Base-by-base conservation (phyloP, 2,113 vertebrate species). In the Erythrocercus mccallii region DNA sequence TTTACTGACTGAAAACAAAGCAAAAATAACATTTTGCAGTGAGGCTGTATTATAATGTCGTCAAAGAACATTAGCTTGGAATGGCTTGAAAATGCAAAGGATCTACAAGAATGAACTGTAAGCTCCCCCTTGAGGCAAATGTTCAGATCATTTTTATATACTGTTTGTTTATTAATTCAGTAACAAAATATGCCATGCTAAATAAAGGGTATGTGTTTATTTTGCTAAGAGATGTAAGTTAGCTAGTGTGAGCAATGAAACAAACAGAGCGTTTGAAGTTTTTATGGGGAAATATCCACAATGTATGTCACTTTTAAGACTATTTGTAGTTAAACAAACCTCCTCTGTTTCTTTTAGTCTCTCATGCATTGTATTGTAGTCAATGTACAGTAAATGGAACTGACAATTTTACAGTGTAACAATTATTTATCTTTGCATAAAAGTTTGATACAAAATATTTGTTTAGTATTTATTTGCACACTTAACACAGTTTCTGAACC, bases 121-220 rank as follows among this genome's bases (percentile, higher is more conserved):
- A 98, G 98, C 97, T 98, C 97, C 97, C 98, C 95, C 97, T 98
- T 97, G 98, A 98, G 98, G 98, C 97, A 97, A 97, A 96, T 95
- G 88, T 97, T 97, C 96, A 96, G 91, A 98, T 96, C 70, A 88
- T 94, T 98, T 98, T 98, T 98, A 97, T 98, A 97, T 96, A 84
- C 91, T 91, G 81, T 96, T 97, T 96, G 94, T 94, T 97, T 97
- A 95, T 95, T 96, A 97, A 96, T 96, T 97, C 96, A 95, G 85
- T 97, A 97, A 95, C 68, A 94, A 97, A 97, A 93, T 94, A 94
- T 58, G 96, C 96, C 97, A 90, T 97, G 97, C 97, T 98, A 90
- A 96, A 97, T 97, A 94, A 97, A 96, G 94, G 91, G 94, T 93
- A 97, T 92, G 88, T 97, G 96, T 95, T 98, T 98, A 97, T 97